phyloP scores from a whole-genome alignment of 92 coral and sea anemone species.

The Anthopleura xanthogrammica region DNA sequence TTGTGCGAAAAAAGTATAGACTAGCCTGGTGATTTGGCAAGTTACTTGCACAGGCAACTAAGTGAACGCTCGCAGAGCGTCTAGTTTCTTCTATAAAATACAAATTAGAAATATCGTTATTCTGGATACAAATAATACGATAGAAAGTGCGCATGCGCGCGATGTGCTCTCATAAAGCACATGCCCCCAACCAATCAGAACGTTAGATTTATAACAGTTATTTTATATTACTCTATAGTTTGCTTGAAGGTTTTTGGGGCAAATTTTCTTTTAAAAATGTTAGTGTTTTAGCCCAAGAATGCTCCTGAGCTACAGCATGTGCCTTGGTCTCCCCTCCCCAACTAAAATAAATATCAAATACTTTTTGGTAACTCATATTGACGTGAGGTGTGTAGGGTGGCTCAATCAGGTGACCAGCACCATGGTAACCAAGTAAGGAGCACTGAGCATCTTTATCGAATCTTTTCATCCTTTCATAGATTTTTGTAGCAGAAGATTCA shows the following conservation, averaged over 20 bases:
- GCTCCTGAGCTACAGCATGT: constrained; percentile 61
- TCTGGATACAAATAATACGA: too few species aligned
- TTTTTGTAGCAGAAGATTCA: constrained; percentile 25
- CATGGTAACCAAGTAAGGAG: constrained; percentile 47
- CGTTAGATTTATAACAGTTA: too few species aligned
- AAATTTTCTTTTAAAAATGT: constrained; percentile 39
- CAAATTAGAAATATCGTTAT: too few species aligned
- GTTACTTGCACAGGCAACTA: too few species aligned
- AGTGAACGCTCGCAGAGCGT: too few species aligned
- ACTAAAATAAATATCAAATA: neutral
- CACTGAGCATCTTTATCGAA: constrained; percentile 53
- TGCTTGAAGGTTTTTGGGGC: neutral
- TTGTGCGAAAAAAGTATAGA: too few species aligned
- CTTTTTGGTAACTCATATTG: constrained; percentile 36
- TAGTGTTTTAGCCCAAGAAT: constrained; percentile 56
- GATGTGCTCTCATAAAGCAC: too few species aligned
- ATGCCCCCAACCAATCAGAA: too few species aligned
- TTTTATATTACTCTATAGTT: neutral
- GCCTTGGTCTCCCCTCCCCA: constrained; percentile 67
- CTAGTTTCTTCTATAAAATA: too few species aligned
- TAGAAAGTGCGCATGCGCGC: too few species aligned
- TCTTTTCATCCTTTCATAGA: constrained; percentile 39
- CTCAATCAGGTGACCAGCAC: constrained; percentile 73
- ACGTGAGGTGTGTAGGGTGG: constrained; percentile 61
- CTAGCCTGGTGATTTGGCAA: too few species aligned